Evolutionary conservation across 2,113 vertebrate genomes (phyloP), one percentile per base, ranked within the genome.

Genomic region (Syngnathus typhle): DNA sequence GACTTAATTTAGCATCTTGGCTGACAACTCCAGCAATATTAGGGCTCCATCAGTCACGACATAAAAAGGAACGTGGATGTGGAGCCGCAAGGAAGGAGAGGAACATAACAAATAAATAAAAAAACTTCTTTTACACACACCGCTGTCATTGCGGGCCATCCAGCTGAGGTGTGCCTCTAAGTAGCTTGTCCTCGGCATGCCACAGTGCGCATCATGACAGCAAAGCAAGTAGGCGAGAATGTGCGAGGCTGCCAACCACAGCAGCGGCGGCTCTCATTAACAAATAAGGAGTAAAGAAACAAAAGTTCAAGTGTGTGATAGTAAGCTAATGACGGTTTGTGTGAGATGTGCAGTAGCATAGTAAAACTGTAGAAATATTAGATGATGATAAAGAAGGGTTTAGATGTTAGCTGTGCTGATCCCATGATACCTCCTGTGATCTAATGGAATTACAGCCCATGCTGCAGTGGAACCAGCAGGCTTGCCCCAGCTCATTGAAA

Each of bases 81-180:
- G 70, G 60, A 80, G 75, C 84, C 81, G 80, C 66, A 36, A 73
- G 65, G 54, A 32, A 59, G 19, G 9, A 21, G 11, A 18, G 32
- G 8, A 23, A 27, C 15, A 23, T 27, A 62, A 62, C 12, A 62
- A 62, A n/a, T 23, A 43, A 43, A 61, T 56, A 58, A 58, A 64
- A 9, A 63, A 27, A 37, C 62, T 19, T 67, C 65, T 71, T 52
- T 54, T 69, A 69, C 79, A 81, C 76, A 77, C 81, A 80, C 76
- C 74, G 75, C 65, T 86, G 81, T 87, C 82, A 81, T 80, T 79
- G 83, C 77, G 70, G 84, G 77, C 75, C 76, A 81, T 59, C 64
- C 73, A 63, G 69, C 72, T 68, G 62, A 78, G 79, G 81, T 69
- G 78, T 63, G 72, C 63, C 73, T 78, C 83, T 86, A 81, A 73